Conservation (phyloP, 1,140 invertebrate species). For the Babylonia areolata region DNA sequence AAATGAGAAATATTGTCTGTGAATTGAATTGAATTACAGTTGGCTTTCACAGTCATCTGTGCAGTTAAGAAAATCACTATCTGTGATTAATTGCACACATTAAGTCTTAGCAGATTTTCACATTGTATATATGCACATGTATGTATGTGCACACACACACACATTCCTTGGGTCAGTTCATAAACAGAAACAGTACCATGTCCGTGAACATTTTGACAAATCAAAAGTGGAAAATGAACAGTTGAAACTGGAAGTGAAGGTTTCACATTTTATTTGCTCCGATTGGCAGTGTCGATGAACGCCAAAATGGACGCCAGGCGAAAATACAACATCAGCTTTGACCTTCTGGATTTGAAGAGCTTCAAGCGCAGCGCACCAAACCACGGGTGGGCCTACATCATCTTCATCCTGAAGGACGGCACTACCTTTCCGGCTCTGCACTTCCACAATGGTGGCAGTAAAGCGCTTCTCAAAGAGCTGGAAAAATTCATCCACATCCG, state of each 20-base stretch:
- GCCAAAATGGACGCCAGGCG: constrained; percentile 65
- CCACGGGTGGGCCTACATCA: constrained; percentile 74
- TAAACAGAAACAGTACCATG: too few species aligned
- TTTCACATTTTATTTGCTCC: constrained; percentile 16
- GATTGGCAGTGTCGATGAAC: constrained; percentile 58
- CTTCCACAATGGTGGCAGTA: constrained; percentile 90
- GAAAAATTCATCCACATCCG: constrained; percentile 76
- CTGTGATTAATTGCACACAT: too few species aligned
- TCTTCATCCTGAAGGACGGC: constrained; percentile 80
- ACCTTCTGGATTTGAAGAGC: constrained; percentile 77
- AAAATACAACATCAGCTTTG: constrained; percentile 75
- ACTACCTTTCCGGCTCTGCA: constrained; percentile 87
- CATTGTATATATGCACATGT: too few species aligned
- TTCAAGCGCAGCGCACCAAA: constrained; percentile 72
- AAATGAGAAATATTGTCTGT: too few species aligned
- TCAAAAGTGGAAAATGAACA: too few species aligned
- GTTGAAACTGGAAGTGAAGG: not conserved
- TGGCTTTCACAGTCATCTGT: too few species aligned
- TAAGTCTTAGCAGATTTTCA: too few species aligned
- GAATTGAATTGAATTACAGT: too few species aligned
- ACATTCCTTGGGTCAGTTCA: too few species aligned
- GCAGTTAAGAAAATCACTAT: too few species aligned
- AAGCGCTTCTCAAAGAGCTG: constrained; percentile 83
- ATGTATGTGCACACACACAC: too few species aligned
- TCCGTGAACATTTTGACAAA: too few species aligned